Conservation (phyloP, 1,140 invertebrate genomes). For the Agrilus planipennis region DNA sequence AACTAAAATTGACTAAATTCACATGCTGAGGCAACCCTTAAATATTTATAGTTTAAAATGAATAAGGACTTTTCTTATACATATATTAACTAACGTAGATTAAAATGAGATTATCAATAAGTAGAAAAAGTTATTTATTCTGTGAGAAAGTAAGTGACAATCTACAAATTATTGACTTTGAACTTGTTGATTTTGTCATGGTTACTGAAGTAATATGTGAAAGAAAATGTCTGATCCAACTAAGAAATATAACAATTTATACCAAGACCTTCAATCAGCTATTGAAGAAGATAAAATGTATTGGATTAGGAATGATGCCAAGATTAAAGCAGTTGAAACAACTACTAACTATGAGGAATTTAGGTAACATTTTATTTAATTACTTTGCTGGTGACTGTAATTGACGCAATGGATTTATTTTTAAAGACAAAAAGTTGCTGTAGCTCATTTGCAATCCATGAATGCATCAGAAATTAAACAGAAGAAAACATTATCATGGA, state of each 20-base stretch:
- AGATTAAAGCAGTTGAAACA: constrained; percentile 43
- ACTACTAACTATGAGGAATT: constrained; percentile 48
- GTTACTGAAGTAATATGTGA: too few relatives aligned
- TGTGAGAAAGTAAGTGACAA: too few relatives aligned
- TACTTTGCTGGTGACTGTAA: background rate
- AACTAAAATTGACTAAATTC: too few relatives aligned
- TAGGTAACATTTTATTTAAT: constrained; percentile 27
- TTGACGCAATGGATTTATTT: constrained; percentile 11
- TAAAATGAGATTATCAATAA: too few relatives aligned
- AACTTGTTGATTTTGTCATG: too few relatives aligned
- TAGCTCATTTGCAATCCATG: constrained; percentile 36
- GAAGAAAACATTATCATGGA: background rate
- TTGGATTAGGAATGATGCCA: constrained; percentile 46
- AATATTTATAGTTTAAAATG: too few relatives aligned
- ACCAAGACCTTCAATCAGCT: constrained; percentile 33
- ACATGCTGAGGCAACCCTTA: too few relatives aligned
- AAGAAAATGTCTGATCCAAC: constrained; percentile 11
- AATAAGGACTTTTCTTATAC: too few relatives aligned
- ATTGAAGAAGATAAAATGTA: constrained; percentile 40
- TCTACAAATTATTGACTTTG: too few relatives aligned
- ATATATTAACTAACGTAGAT: too few relatives aligned
- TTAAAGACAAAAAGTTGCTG: constrained; percentile 36
- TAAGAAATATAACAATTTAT: constrained; percentile 31
- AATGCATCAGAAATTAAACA: constrained; percentile 26
- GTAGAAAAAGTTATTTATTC: too few relatives aligned